Evolutionary conservation across 2,797 vertebrate genomes (phyloP).

Genomic region (Argentina silus): DNA sequence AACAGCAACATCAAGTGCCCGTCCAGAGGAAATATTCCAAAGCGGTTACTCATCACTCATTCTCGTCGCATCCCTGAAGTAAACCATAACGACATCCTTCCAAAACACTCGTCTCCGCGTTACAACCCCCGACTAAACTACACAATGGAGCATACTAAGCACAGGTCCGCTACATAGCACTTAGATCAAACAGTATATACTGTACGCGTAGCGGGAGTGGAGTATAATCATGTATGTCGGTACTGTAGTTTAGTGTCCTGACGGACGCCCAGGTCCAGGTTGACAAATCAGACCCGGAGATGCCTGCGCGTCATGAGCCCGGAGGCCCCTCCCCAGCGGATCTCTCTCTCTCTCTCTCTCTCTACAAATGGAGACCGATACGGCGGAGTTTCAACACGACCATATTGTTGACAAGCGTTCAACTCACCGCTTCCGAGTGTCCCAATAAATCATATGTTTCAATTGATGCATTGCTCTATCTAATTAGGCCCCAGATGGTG

Average conservation of each 20-base stretch:
- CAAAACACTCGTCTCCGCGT: slow-evolving; percentile 4
- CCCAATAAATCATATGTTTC: background rate
- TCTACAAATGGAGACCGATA: slow-evolving; percentile 23
- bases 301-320: slow-evolving; percentile 37
- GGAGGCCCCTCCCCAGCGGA: slow-evolving; percentile 38
- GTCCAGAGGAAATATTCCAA: slow-evolving; percentile 36
- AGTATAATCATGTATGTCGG: background rate
- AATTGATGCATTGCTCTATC: too few relatives aligned
- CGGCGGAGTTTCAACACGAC: slow-evolving; percentile 43
- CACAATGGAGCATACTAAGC: background rate
- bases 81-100: background rate
- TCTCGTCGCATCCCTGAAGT: slow-evolving; percentile 35
- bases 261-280: slow-evolving; percentile 33
- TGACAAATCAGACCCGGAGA: slow-evolving; percentile 45
- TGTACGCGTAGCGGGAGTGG: too few relatives aligned
- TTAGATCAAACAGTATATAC: too few relatives aligned
- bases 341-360: slow-evolving; percentile 34
- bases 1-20: slow-evolving; percentile 25
- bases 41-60: slow-evolving; percentile 28
- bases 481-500: too few relatives aligned
- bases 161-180: background rate
- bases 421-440: slow-evolving; percentile 35
- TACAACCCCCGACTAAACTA: background rate
- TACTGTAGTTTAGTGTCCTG: slow-evolving; percentile 45
- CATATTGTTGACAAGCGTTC: slow-evolving; percentile 36